Base-by-base conservation (phyloP, 2,113 vertebrate genomes). In the Microtus pennsylvanicus region DNA sequence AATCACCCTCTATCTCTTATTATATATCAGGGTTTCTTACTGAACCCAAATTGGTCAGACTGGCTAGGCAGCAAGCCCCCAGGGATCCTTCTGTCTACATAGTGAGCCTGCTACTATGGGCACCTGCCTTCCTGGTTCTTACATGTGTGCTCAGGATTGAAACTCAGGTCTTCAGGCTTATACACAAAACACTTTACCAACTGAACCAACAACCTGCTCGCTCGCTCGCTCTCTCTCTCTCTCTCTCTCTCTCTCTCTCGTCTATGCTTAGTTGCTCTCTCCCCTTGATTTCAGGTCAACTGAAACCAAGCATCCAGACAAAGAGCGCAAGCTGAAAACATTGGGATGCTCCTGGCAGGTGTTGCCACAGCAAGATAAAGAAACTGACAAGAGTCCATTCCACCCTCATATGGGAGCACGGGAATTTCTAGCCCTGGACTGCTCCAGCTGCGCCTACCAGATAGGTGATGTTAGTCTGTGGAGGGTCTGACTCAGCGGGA, bases 401-500 rank as follows among this genome's bases (percentile, higher is more conserved):
- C 26, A 6, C 52, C 61, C 63, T 38, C 26, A 11, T 5, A 0
- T 24, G 45, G 75, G 5, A 70, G 70, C 38, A 45, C 12, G 16
- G 61, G 65, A n/a, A 14, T 55, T 21, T n/a, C 38, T 21, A 7
- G 35, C 21, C 24, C n/a, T 33, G 65, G n/a, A 92, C 78, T 35
- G 52, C 47, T 69, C 7, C 10, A 28, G 30, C 35, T 76, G 17
- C 19, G 26, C n/a, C 50, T 90, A 47, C 35, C 4, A 28, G 28
- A 38, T 28, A 88, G 70, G 42, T 5, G 74, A 75, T 4, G 1
- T 75, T 70, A 33, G 55, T 24, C 58, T 93, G 87, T 3, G 47
- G 19, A 87, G 72, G 42, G 24, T 67, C 90, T 92, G 78, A 93
- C 77, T 85, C 70, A 11, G 45, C 81, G 11, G 76, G 89, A 87